Percentiles rank a stretch among this genome's conserved stretches.
Conservation (phyloP, 2,797 vertebrate species). For the Xyrichtys novacula region DNA sequence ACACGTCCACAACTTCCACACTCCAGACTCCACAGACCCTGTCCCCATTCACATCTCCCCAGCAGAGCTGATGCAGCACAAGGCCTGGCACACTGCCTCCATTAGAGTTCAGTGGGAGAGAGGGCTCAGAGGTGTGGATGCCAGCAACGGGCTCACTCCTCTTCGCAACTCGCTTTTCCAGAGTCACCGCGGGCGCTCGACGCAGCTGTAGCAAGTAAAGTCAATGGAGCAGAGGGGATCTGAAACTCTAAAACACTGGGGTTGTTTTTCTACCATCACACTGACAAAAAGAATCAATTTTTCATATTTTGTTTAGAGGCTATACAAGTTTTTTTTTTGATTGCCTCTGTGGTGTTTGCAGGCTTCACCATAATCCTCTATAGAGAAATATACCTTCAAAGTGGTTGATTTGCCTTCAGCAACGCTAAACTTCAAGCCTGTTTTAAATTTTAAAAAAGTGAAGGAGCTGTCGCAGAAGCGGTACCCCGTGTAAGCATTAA, state of each 20-base stretch:
- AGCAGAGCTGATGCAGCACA: constrained; percentile 60
- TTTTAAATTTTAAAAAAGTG: constrained; percentile 31
- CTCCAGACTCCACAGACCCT: constrained; percentile 41
- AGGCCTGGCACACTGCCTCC: constrained; percentile 56
- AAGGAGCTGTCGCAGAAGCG: constrained; percentile 20
- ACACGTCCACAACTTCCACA: constrained; percentile 55
- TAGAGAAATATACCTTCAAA: constrained; percentile 23
- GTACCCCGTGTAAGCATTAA: constrained; percentile 13
- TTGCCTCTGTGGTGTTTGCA: constrained; percentile 46
- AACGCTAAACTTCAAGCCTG: constrained; percentile 25
- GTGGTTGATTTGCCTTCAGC: constrained; percentile 49
- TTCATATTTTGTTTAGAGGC: constrained; percentile 67
- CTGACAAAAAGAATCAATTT: constrained; percentile 66
- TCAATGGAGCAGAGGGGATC: constrained; percentile 43
- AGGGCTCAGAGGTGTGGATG: constrained; percentile 50
- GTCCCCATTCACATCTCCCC: constrained; percentile 54
- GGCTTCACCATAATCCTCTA: constrained; percentile 32
- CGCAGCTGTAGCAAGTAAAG: constrained; percentile 52
- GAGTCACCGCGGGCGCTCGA: constrained; percentile 54
- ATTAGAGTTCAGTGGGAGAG: constrained; percentile 46
- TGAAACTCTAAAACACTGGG: constrained; percentile 42
- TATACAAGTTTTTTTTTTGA: constrained; percentile 41
- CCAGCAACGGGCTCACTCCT: constrained; percentile 43
- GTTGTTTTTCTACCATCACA: constrained; percentile 58
- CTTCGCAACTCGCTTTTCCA: constrained; percentile 42